A percentile compares a stretch with the other conserved stretches of the same genome.
Conservation (phyloP, 1,140 invertebrate genomes). For the Mylabris phalerata region DNA sequence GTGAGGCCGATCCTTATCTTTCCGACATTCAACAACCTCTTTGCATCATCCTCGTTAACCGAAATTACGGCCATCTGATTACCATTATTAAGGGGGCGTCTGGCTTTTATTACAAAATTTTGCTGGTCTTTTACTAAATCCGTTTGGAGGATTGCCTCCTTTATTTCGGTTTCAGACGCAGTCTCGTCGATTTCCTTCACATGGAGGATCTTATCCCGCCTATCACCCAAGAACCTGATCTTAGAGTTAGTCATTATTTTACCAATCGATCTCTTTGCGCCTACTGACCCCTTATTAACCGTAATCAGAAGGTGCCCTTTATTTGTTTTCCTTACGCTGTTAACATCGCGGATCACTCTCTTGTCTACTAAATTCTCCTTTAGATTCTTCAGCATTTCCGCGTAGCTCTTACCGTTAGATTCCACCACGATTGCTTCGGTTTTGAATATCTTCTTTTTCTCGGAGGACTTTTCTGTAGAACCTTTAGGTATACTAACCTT, state of each 20-base stretch:
- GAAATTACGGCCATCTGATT: no score
- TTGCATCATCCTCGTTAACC: neutral
- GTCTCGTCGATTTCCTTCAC: neutral
- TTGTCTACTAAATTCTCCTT: neutral
- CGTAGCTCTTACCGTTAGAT: neutral
- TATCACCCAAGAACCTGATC: no score
- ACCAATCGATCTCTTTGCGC: neutral
- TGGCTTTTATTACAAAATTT: neutral
- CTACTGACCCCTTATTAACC: neutral
- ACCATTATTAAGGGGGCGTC: neutral
- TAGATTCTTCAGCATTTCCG: neutral
- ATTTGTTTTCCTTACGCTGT: neutral
- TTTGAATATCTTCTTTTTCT: neutral
- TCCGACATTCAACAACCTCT: neutral
- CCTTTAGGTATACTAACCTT: neutral
- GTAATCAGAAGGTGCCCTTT: neutral
- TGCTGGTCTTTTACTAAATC: neutral
- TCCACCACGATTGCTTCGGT: neutral
- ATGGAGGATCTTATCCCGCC: no score
- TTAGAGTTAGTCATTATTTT: no score
- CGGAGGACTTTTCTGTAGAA: neutral
- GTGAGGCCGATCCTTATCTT: conserved; percentile 1
- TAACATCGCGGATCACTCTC: neutral
- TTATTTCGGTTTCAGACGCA: neutral
- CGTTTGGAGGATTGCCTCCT: neutral